phyloP scores from a whole-genome alignment of 2,113 vertebrate species.

The Numida meleagris region DNA sequence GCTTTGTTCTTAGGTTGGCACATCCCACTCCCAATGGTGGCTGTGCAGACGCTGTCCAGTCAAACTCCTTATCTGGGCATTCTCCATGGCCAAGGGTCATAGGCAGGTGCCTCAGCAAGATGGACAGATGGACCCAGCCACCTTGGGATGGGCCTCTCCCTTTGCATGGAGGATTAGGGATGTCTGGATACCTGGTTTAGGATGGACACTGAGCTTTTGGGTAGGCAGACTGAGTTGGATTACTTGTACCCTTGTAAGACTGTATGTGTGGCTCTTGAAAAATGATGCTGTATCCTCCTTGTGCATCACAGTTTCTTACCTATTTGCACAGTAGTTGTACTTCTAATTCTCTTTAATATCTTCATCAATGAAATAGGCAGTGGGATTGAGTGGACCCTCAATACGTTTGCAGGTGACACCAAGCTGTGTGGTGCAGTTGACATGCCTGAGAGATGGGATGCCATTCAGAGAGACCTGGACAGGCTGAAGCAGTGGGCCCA shows the following conservation, averaged over 20 bases:
- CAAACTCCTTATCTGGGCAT: not conserved
- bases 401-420: too few species aligned
- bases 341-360: not conserved
- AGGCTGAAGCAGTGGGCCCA: too few species aligned
- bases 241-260: not conserved
- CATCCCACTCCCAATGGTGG: not conserved
- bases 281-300: not conserved
- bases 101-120: not conserved
- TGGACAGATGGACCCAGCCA: not conserved
- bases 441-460: too few species aligned
- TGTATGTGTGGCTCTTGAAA: not conserved
- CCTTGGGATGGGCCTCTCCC: not conserved
- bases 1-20: slow-evolving; percentile 24
- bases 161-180: not conserved
- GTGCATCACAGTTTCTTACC: not conserved
- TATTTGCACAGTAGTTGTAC: not conserved
- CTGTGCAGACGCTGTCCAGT: not conserved
- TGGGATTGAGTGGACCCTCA: too few species aligned
- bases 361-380: too few species aligned
- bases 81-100: not conserved
- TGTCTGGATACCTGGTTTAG: not conserved
- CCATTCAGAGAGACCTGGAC: too few species aligned
- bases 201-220: not conserved
- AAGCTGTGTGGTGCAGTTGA: too few species aligned
- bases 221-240: not conserved